Percentiles rank a stretch among this genome's conserved stretches.
Conservation (phyloP, 1,140 invertebrate genomes). For the Periplaneta americana region DNA sequence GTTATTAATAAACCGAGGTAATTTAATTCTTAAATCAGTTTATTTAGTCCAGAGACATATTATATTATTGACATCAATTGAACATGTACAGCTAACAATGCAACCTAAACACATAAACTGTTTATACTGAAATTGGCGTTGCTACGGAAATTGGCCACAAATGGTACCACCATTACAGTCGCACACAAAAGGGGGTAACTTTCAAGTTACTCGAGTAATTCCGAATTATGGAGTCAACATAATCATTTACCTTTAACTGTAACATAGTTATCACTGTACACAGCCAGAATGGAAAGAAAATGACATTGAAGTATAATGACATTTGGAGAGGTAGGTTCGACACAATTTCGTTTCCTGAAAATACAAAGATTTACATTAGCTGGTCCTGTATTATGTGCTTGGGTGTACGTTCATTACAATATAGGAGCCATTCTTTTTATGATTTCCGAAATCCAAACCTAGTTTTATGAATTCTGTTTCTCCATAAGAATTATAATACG, state of each 20-base stretch:
- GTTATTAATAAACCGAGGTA: too few species aligned
- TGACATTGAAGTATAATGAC: conserved; percentile 72
- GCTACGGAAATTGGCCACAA: too few species aligned
- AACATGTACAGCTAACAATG: too few species aligned
- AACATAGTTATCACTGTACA: conserved; percentile 55
- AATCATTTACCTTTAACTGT: conserved; percentile 40
- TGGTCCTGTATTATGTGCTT: background rate
- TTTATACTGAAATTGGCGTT: too few species aligned
- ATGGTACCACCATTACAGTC: too few species aligned
- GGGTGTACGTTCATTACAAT: background rate
- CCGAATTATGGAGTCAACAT: conserved; percentile 19
- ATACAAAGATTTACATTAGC: conserved; percentile 14
- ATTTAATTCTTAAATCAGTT: too few species aligned
- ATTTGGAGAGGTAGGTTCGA: conserved; percentile 77
- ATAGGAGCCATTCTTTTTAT: background rate
- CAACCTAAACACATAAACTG: too few species aligned
- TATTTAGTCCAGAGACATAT: too few species aligned
- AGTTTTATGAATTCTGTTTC: conserved; percentile 32
- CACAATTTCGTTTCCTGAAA: conserved; percentile 40
- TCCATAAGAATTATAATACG: conserved; percentile 30
- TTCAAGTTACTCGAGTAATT: too few species aligned
- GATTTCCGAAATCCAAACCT: background rate
- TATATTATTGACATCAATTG: too few species aligned
- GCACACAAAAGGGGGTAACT: too few species aligned
- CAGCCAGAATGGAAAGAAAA: conserved; percentile 67